These are phyloP conservation scores for Drosophila pseudoobscura DNA, from an alignment of 1,140 invertebrate genomes.

Conservation along the genomic window DNA sequence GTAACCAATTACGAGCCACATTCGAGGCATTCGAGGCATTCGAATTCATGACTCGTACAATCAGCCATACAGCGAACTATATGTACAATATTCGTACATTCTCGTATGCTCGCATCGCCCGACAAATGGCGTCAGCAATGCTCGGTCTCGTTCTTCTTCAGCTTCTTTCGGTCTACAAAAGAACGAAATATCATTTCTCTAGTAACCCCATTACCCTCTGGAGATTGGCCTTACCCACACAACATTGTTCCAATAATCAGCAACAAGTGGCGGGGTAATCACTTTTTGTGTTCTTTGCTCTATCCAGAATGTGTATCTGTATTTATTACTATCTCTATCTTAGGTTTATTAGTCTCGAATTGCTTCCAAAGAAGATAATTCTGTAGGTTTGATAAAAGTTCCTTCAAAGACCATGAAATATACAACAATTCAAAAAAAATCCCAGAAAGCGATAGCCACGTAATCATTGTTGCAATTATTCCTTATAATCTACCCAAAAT, in stretches of 20 bases:
- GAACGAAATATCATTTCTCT: constrained; percentile 14
- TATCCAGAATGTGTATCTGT: too few species aligned
- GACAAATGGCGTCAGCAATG: constrained; percentile 30
- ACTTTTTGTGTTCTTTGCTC: not conserved
- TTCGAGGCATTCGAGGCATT: constrained; percentile 10
- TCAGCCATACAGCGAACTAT: constrained; percentile 15
- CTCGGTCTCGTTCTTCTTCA: not conserved
- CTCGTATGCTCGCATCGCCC: constrained; percentile 1
- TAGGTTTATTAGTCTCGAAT: not conserved
- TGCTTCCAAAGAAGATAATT: not conserved
- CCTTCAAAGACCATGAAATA: too few species aligned
- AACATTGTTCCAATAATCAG: not conserved
- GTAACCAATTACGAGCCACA: constrained; percentile 44
- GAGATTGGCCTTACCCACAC: too few species aligned
- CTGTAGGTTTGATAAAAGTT: too few species aligned
- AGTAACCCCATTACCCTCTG: not conserved
- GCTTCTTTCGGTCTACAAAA: too few species aligned
- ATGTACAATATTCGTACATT: not conserved
- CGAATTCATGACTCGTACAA: constrained; percentile 28
- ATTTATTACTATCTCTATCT: not conserved
- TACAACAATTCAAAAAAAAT: too few species aligned
- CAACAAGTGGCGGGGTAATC: constrained; percentile 10
- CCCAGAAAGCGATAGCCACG: too few species aligned
- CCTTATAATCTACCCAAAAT: too few species aligned
- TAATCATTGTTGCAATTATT: too few species aligned